These are phyloP conservation scores for Chrysolina oricalcia DNA, from an alignment of 2,888 invertebrate species.

Conservation along the genomic window DNA sequence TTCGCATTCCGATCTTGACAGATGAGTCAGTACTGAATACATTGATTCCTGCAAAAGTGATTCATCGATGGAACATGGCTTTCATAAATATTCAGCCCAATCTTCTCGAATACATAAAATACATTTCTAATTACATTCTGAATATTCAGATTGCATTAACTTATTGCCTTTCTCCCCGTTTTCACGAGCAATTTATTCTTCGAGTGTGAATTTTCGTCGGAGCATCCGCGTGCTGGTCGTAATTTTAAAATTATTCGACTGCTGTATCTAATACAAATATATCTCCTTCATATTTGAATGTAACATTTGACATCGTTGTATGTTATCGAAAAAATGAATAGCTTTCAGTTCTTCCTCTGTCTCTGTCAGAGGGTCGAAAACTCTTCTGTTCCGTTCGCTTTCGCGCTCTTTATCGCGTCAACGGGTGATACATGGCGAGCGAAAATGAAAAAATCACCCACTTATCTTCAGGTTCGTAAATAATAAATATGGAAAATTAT, in stretches of 20 bases:
- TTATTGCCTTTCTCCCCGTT: constrained; percentile 49
- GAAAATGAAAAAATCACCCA: constrained; percentile 62
- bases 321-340: constrained; percentile 60
- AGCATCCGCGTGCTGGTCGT: constrained; percentile 34
- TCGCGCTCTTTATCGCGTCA: constrained; percentile 61
- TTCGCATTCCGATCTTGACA: not conserved
- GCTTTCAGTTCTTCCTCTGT: constrained; percentile 48
- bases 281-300: constrained; percentile 56
- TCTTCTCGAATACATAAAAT: constrained; percentile 46
- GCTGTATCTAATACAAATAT: constrained; percentile 54
- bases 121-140: constrained; percentile 50
- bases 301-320: constrained; percentile 57
- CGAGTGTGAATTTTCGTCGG: constrained; percentile 46
- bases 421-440: constrained; percentile 61
- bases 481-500: constrained; percentile 64
- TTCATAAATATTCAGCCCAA: constrained; percentile 48
- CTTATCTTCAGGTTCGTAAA: constrained; percentile 62
- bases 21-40: not conserved
- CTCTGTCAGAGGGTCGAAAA: constrained; percentile 38
- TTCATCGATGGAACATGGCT: constrained; percentile 2
- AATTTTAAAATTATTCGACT: constrained; percentile 52
- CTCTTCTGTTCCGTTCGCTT: constrained; percentile 49
- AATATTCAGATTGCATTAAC: constrained; percentile 53
- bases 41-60: not conserved
- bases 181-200: constrained; percentile 49